Conservation (phyloP, 2,888 invertebrate species). For the Elmis aenea region DNA sequence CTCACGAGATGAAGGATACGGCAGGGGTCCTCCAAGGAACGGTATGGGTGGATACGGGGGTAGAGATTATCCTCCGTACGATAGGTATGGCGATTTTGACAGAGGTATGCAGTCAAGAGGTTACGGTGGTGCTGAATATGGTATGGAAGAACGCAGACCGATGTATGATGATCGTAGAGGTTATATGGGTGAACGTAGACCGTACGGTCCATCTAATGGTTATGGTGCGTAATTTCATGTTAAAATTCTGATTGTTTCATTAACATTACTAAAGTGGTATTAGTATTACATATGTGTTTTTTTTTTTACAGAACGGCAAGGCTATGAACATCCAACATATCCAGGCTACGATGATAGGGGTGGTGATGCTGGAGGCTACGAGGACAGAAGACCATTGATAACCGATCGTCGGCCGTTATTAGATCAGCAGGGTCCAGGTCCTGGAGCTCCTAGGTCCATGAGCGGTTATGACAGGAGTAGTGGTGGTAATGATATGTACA, state of each 20-base stretch:
- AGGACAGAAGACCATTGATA: slow-evolving; percentile 32
- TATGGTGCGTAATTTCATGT: slow-evolving; percentile 27
- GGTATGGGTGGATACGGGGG: slow-evolving; percentile 14
- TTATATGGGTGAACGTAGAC: slow-evolving; percentile 24
- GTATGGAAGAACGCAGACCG: slow-evolving; percentile 21
- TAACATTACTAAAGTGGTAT: neutral
- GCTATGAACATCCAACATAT: slow-evolving; percentile 23
- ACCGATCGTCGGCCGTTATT: slow-evolving; percentile 32
- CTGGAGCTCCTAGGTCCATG: slow-evolving; percentile 15
- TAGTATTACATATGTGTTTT: too few relatives aligned
- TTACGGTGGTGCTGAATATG: slow-evolving; percentile 17
- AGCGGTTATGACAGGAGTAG: slow-evolving; percentile 26
- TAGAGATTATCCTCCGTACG: slow-evolving; percentile 13
- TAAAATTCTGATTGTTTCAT: neutral
- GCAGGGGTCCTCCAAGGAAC: slow-evolving; percentile 27
- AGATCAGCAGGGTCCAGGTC: slow-evolving; percentile 26
- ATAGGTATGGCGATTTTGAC: slow-evolving; percentile 46
- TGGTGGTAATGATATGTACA: slow-evolving; percentile 37
- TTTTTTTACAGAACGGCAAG: slow-evolving; percentile 19
- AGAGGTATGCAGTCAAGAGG: slow-evolving; percentile 13
- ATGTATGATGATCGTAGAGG: slow-evolving; percentile 27
- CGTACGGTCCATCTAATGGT: slow-evolving; percentile 26
- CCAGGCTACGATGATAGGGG: slow-evolving; percentile 20
- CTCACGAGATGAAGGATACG: slow-evolving; percentile 34
- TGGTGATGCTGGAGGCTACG: slow-evolving; percentile 28